Percentiles rank a stretch among this genome's conserved stretches.
These are phyloP conservation scores for Plumapathes pennacea DNA, from an alignment of 92 coral and sea anemone genomes.

Conservation along the genomic window DNA sequence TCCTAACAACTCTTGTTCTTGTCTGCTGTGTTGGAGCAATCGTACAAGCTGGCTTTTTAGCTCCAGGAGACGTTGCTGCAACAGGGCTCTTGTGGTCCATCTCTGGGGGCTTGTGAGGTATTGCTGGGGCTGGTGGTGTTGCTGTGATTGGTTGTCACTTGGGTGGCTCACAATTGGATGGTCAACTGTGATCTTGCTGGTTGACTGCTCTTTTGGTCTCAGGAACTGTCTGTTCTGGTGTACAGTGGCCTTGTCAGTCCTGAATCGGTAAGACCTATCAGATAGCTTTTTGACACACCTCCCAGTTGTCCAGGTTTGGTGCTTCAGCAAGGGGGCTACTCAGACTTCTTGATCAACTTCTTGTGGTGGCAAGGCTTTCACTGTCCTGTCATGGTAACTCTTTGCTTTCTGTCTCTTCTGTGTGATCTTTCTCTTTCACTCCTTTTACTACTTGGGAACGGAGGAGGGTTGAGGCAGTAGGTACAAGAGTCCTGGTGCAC, in stretches of 20 bases:
- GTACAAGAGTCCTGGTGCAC: slow-evolving; percentile 23
- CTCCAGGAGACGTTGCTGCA: no score
- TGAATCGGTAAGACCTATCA: slow-evolving; percentile 14
- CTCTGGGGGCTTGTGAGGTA: no score
- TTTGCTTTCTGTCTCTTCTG: slow-evolving; percentile 14
- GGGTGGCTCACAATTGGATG: background rate
- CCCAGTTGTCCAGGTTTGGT: slow-evolving; percentile 13
- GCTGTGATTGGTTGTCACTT: no score
- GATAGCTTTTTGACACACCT: slow-evolving; percentile 15
- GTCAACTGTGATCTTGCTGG: background rate
- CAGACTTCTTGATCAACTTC: slow-evolving; percentile 18
- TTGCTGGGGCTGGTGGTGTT: no score
- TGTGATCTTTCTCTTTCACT: slow-evolving; percentile 1
- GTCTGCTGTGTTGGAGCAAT: no score
- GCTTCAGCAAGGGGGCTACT: slow-evolving; percentile 6
- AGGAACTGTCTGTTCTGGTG: slow-evolving; percentile 14
- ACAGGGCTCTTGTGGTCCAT: no score
- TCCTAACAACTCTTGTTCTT: no score
- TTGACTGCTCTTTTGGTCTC: slow-evolving; percentile 6
- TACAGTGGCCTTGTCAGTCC: background rate
- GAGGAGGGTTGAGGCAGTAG: slow-evolving; percentile 15
- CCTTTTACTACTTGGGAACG: slow-evolving; percentile 19
- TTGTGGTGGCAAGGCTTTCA: slow-evolving; percentile 14
- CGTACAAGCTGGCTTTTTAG: no score
- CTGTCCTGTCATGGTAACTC: slow-evolving; percentile 6